Evolutionary conservation across 2,888 invertebrate species (phyloP), one percentile per base, ranked within the genome.

Genomic region (Metellina segmentata): DNA sequence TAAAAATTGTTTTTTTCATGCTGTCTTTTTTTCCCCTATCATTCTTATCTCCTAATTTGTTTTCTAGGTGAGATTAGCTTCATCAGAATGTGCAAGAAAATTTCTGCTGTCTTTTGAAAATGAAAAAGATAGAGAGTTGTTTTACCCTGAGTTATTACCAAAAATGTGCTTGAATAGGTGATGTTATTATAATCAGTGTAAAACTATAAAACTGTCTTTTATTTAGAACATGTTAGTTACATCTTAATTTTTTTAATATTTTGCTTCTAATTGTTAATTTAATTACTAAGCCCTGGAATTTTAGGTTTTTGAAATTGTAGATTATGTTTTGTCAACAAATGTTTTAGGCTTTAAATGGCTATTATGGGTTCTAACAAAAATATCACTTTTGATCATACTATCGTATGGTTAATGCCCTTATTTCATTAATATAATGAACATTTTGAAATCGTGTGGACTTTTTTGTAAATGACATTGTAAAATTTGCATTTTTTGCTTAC

Each of bases 111-210:
- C 95, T 91, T 94, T 95, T 71, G 95, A 95, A 7, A 93, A 94
- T 74, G 94, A 94, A 13, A 94, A 94, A 87, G 94, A 94, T 9
- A 93, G 95, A 92, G 94, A 95, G 89, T 94, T 94, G 70, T 96
- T 95, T 93, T 96, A 94, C 93, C 94, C 95, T 9, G 93, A 94
- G 7, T 94, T 96, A 13, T 94, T 96, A 71, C 96, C 96, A 20
- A 94, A 95, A 88, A 95, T 96, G 94, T 96, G 96, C 94, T 94
- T 96, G 20, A 96, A 96, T 94, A 95, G 96, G 95, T 96, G 93
- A 6, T 77, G 13, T 53, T 89, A 2, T 77, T 6, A 7, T 77
- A 77, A 16, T 49, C 34, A 34, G 34, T 34, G 13, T 49, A 4
- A 34, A 51, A 51, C 7, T 34, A 7, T 61, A 61, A 61, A 61